phyloP scores from a whole-genome alignment of 1,140 invertebrate species.

The Diprion similis region DNA sequence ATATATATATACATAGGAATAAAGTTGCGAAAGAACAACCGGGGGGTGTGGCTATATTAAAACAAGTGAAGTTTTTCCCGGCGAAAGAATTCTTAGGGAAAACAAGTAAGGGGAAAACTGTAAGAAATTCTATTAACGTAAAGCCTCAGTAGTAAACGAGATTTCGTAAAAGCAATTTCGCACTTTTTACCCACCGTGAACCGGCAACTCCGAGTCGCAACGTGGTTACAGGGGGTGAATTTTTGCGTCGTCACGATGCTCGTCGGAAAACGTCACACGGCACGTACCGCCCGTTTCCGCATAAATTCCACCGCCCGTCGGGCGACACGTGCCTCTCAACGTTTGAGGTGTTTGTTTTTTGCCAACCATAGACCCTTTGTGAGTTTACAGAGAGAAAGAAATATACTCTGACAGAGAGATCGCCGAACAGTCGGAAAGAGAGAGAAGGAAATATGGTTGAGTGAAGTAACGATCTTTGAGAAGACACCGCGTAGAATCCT shows the following conservation, averaged over 20 bases:
- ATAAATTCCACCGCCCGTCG: neutral
- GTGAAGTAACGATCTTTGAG: neutral
- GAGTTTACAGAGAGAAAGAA: slow-evolving; percentile 14
- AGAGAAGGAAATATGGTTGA: neutral
- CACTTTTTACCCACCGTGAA: neutral
- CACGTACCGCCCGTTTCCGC: neutral
- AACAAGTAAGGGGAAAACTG: neutral
- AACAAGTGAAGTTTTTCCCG: neutral
- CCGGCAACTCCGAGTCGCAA: neutral
- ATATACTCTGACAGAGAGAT: neutral
- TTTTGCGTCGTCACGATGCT: neutral
- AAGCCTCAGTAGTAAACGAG: slow-evolving; percentile 7
- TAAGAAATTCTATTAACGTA: neutral
- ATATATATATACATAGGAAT: too few relatives aligned
- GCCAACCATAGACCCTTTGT: neutral
- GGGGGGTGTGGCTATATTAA: neutral
- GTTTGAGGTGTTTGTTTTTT: neutral
- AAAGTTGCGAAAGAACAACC: too few relatives aligned
- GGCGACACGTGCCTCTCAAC: neutral
- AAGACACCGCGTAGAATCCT: slow-evolving; percentile 12
- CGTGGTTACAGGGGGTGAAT: neutral
- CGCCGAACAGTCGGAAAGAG: neutral
- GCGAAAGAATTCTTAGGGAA: neutral
- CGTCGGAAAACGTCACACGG: neutral
- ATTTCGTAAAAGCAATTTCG: slow-evolving; percentile 6